A percentile compares a stretch with the other conserved stretches of the same genome.
Conservation (phyloP, 1,140 invertebrate genomes). For the Helicorthomorpha holstii region DNA sequence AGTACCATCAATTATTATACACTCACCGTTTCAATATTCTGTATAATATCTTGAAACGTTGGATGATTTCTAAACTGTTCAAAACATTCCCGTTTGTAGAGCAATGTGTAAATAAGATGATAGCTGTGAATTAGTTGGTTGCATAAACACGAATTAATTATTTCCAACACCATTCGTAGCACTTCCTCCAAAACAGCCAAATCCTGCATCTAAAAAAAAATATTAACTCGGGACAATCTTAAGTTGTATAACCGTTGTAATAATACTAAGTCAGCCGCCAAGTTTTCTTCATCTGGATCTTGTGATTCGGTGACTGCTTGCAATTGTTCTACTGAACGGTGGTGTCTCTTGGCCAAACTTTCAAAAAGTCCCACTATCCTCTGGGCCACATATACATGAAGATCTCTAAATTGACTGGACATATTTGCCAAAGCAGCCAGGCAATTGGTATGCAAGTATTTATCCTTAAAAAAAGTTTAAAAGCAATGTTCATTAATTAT, state of each 20-base stretch:
- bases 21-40: constrained; percentile 86
- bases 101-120: constrained; percentile 85
- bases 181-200: constrained; percentile 92
- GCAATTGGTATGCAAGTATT: constrained; percentile 92
- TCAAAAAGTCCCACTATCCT: constrained; percentile 67
- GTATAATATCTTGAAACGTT: constrained; percentile 85
- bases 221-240: background rate
- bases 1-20: constrained; percentile 7
- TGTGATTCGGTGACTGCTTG: constrained; percentile 9
- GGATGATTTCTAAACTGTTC: constrained; percentile 67
- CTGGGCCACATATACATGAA: constrained; percentile 94
- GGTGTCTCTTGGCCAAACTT: constrained; percentile 61
- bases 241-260: background rate
- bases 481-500: constrained; percentile 3
- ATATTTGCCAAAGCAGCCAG: constrained; percentile 95
- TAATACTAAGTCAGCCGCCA: constrained; percentile 17
- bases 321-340: constrained; percentile 29
- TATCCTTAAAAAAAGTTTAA: constrained; percentile 41
- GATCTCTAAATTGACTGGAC: constrained; percentile 78
- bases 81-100: constrained; percentile 88
- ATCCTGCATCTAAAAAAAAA: constrained; percentile 49
- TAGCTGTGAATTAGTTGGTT: constrained; percentile 78
- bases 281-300: constrained; percentile 19
- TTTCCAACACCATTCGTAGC: constrained; percentile 86
- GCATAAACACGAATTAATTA: constrained; percentile 80